A percentile compares a stretch with the other conserved stretches of the same genome.
Conservation (phyloP, 2,888 invertebrate species). For the Dryadula phaetusa region DNA sequence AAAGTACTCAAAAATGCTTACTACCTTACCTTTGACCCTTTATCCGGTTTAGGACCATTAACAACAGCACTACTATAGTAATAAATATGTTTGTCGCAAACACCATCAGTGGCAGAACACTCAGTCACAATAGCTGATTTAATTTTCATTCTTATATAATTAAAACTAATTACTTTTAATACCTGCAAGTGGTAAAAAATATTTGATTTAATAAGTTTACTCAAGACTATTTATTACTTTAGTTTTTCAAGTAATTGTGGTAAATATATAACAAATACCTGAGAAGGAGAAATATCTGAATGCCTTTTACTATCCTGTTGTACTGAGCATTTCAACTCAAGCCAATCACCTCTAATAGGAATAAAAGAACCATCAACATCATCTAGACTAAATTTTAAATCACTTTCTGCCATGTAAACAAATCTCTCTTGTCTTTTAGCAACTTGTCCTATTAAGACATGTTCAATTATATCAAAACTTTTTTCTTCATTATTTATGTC, state of each 20-base stretch:
- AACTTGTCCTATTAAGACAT: conserved; percentile 69
- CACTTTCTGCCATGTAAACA: conserved; percentile 79
- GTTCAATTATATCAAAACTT: conserved; percentile 63
- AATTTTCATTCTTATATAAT: conserved; percentile 84
- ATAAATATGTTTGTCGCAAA: conserved; percentile 84
- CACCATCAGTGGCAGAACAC: conserved; percentile 76
- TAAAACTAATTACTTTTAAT: conserved; percentile 85
- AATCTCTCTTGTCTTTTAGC: conserved; percentile 61
- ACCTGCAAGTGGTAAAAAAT: conserved; percentile 74
- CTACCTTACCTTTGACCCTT: conserved; percentile 84
- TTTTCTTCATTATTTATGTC: conserved; percentile 62
- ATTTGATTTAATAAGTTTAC: neutral
- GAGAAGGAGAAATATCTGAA: conserved; percentile 72
- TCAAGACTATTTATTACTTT: conserved; percentile 4
- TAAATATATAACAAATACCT: conserved; percentile 52
- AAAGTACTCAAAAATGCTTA: neutral
- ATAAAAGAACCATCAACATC: conserved; percentile 85
- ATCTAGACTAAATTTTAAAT: conserved; percentile 86
- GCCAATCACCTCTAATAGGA: conserved; percentile 88
- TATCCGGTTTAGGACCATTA: conserved; percentile 78
- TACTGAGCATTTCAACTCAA: conserved; percentile 86
- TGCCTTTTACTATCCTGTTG: conserved; percentile 84
- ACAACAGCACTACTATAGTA: conserved; percentile 84
- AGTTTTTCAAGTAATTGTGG: neutral
- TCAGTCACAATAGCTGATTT: conserved; percentile 77